Base-by-base conservation (phyloP, 2,797 vertebrate genomes). In the Pseudocheirus occidentalis region DNA sequence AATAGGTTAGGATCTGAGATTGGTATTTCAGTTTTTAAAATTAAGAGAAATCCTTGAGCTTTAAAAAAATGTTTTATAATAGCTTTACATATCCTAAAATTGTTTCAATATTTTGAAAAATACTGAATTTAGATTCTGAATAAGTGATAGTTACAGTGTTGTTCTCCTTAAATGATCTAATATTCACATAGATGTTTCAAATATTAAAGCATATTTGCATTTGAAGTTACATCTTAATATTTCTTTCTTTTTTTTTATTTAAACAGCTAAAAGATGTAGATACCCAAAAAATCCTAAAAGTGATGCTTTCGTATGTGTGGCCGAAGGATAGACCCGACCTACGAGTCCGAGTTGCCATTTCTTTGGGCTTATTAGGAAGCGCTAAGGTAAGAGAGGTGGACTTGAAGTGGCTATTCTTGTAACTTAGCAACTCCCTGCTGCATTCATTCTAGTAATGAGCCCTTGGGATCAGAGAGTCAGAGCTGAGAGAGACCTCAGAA, bases 291-390 rank as follows among this genome's bases (percentile, higher is more conserved):
- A 99, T 99, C 97, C 98, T 99, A 92, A 98, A 98, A 97, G 99
- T 99, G 0, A 99, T 99, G 99, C 96, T 99, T 95, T 99, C 99
- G 12, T 99, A 99, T 0, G 99, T 99, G 95, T 99, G 99, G 99
- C 99, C 99, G 92, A 99, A 99, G 95, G 99, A 99, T 96, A 98
- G 99, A 97, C 99, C 99, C 18, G 99, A 99, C 98, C 98, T 99
- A 27, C 98, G 99, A 29, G 99, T 99, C 91, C 99, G 99, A 97
- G 99, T 99, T 31, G 99, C 98, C 94, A 90, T 99, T 91, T 99
- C 99, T 27, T 98, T 99, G 91, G 99, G 99, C 62, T 99, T 99
- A 94, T 99, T 99, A 54, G 99, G 99, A 89, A 98, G 99, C 97
- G 99, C 99, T 94, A 99, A 99, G 99, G 99, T 99, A 98, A 98